A percentile compares a stretch with the other conserved stretches of the same genome.
Evolutionary conservation across 2,888 invertebrate species (phyloP).

Genomic region (Drosophila paranaensis): DNA sequence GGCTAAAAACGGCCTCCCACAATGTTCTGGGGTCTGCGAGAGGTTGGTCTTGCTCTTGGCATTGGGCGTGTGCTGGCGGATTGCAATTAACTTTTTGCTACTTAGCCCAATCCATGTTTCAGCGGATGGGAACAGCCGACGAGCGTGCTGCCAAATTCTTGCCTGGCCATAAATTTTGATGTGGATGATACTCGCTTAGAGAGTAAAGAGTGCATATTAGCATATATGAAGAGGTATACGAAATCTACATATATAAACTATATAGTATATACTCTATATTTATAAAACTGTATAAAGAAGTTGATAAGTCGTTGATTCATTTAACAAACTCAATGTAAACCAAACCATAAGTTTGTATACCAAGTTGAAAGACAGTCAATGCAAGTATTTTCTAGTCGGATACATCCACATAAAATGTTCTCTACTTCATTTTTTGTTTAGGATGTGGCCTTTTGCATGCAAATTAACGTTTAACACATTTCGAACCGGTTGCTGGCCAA

Average conservation of each 20-base stretch:
- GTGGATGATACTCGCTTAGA: background rate
- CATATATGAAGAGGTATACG: no score
- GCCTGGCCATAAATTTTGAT: conserved; percentile 49
- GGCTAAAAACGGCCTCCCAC: conserved; percentile 19
- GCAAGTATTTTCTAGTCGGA: background rate
- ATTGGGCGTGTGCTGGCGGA: conserved; percentile 13
- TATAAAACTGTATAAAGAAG: no score
- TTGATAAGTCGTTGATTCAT: no score
- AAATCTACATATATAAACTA: background rate
- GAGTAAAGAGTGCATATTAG: background rate
- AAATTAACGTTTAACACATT: conserved; percentile 54
- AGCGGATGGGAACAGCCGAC: conserved; percentile 5
- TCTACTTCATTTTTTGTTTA: conserved; percentile 15
- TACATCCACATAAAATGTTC: background rate
- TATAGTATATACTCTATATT: background rate
- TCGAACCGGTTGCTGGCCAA: conserved; percentile 51
- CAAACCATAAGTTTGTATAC: no score
- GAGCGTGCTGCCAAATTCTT: conserved; percentile 33
- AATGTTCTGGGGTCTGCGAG: conserved; percentile 28
- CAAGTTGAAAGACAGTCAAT: background rate
- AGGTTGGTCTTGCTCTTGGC: background rate
- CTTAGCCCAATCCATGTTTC: conserved; percentile 28
- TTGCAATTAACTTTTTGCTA: conserved; percentile 46
- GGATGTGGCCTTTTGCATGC: conserved; percentile 56
- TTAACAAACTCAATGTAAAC: background rate